These are phyloP conservation scores for Saxidomus purpurata DNA, from an alignment of 1,140 invertebrate genomes.

Conservation along the genomic window DNA sequence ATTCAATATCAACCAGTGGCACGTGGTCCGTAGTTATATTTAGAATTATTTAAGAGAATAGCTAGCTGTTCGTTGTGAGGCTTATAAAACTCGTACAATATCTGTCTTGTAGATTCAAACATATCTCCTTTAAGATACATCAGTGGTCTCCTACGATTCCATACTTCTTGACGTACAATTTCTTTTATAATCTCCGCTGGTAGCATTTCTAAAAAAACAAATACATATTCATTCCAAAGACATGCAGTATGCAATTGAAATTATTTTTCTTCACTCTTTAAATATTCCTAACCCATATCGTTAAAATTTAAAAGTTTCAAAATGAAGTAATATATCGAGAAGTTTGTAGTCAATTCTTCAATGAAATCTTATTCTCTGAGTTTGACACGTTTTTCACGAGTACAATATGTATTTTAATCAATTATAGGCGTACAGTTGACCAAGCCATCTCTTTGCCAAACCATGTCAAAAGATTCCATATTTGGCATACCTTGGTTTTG, in stretches of 20 bases:
- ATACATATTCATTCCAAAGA: no score
- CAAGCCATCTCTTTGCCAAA: no score
- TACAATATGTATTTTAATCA: no score
- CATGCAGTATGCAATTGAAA: not conserved
- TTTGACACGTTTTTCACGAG: no score
- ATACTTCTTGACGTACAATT: not conserved
- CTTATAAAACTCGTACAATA: conserved; percentile 13
- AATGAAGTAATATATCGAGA: not conserved
- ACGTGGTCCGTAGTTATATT: conserved; percentile 20
- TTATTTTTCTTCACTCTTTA: not conserved
- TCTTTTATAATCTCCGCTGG: not conserved
- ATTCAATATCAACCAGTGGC: no score
- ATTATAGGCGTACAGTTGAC: no score
- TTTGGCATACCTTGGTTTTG: no score
- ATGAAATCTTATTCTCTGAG: no score
- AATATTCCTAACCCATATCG: not conserved
- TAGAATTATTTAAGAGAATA: not conserved
- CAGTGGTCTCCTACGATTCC: not conserved
- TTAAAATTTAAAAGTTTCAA: not conserved
- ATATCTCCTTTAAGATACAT: not conserved
- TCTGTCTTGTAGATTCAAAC: not conserved
- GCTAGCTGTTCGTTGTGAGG: conserved; percentile 4
- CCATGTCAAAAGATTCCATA: no score
- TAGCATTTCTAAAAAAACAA: not conserved
- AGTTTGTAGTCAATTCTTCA: no score